Conservation (phyloP, 2,113 vertebrate species). For the Sprattus sprattus region DNA sequence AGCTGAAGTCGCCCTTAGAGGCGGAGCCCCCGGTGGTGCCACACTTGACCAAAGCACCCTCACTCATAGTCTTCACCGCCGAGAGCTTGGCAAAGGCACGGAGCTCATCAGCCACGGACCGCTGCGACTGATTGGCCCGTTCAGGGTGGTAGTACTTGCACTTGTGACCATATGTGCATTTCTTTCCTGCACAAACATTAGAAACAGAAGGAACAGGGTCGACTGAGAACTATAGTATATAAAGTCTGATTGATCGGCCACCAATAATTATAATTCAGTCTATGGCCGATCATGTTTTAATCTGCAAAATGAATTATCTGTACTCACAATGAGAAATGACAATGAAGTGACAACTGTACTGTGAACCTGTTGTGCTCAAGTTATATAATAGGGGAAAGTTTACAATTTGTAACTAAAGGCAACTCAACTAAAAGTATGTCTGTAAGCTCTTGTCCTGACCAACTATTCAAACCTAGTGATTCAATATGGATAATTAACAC, state of each 20-base stretch:
- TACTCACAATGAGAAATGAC: neutral
- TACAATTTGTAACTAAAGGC: neutral
- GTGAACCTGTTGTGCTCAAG: neutral
- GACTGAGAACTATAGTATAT: neutral
- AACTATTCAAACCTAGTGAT: neutral
- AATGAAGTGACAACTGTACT: neutral
- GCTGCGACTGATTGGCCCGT: slow-evolving; percentile 91
- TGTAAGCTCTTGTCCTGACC: neutral
- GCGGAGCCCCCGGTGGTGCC: slow-evolving; percentile 70
- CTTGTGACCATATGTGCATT: slow-evolving; percentile 99
- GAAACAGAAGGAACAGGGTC: neutral
- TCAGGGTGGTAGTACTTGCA: slow-evolving; percentile 99
- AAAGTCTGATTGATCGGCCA: neutral
- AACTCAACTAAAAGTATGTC: neutral
- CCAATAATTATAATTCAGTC: neutral
- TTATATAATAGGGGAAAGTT: neutral
- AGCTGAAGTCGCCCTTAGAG: slow-evolving; percentile 80
- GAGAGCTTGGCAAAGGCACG: slow-evolving; percentile 97
- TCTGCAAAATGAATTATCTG: neutral
- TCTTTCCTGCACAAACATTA: slow-evolving; percentile 82
- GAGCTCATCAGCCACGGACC: slow-evolving; percentile 96
- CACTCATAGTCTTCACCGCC: slow-evolving; percentile 96
- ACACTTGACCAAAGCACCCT: slow-evolving; percentile 89
- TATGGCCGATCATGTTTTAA: neutral
- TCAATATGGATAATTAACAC: neutral